A percentile compares a stretch with the other conserved stretches of the same genome.
Conservation (phyloP, 2,113 vertebrate genomes). For the Podiceps cristatus region DNA sequence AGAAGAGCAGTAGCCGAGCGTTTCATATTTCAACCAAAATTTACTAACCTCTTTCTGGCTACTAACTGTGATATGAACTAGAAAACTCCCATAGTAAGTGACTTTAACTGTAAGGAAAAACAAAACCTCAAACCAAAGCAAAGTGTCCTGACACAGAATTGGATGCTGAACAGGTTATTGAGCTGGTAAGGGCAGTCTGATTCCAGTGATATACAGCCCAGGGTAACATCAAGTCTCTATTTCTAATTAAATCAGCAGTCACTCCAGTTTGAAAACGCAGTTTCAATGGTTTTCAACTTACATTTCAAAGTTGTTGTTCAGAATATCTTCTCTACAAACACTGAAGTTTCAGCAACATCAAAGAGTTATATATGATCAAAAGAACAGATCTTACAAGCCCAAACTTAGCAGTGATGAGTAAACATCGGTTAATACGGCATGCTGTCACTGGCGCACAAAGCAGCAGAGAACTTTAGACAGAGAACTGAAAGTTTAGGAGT, state of each 20-base stretch:
- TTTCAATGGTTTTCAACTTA: background rate
- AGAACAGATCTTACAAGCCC: background rate
- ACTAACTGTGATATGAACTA: background rate
- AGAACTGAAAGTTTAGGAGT: background rate
- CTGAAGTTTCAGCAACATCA: background rate
- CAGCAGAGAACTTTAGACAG: background rate
- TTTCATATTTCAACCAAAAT: background rate
- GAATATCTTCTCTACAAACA: background rate
- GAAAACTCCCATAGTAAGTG: background rate
- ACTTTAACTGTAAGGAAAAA: background rate
- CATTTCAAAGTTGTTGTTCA: background rate
- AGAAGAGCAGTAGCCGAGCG: background rate
- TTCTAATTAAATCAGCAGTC: background rate
- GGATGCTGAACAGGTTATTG: background rate
- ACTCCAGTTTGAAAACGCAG: background rate
- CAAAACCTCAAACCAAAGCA: background rate
- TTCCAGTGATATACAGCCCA: background rate
- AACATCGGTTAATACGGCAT: background rate
- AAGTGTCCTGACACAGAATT: accelerated
- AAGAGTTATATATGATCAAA: background rate
- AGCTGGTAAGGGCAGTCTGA: background rate
- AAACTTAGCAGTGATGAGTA: background rate
- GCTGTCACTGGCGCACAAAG: background rate
- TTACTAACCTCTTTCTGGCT: background rate
- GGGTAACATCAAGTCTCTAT: background rate